These are phyloP conservation scores for Cladopsammia gracilis DNA, from an alignment of 64 coral and sea anemone species.

Conservation along the genomic window DNA sequence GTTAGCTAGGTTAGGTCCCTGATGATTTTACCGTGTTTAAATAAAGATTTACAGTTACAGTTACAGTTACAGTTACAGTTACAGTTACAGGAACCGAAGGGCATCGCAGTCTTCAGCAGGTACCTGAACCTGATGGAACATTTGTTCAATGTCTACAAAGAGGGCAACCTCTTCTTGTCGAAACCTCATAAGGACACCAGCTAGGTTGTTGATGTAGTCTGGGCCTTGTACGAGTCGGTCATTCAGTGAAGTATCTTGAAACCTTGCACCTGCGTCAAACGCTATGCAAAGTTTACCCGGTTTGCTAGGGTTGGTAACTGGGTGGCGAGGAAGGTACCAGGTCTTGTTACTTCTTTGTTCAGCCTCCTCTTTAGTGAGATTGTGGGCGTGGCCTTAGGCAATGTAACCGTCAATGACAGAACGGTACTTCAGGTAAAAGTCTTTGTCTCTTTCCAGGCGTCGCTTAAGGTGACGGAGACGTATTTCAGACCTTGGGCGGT, in stretches of 20 bases:
- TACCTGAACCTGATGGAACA: constrained; percentile 32
- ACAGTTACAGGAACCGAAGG: too few species aligned
- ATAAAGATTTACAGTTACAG: too few species aligned
- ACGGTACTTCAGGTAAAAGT: constrained; percentile 13
- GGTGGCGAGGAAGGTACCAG: constrained; percentile 52
- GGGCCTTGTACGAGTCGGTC: constrained; percentile 40
- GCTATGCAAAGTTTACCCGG: constrained; percentile 23
- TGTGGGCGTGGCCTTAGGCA: background rate
- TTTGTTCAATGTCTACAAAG: constrained; percentile 31
- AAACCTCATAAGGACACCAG: constrained; percentile 20
- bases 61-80: too few species aligned
- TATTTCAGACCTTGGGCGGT: constrained; percentile 38
- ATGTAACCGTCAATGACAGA: constrained; percentile 12
- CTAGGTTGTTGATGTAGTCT: constrained; percentile 33
- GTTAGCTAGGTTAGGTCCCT: too few species aligned
- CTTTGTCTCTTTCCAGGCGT: constrained; percentile 10
- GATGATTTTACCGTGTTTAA: too few species aligned
- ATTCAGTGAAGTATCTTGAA: constrained; percentile 32
- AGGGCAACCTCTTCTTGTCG: constrained; percentile 23
- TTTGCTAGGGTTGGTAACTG: constrained; percentile 40
- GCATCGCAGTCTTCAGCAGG: too few species aligned
- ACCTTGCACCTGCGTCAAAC: constrained; percentile 33
- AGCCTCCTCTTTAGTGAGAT: too few species aligned
- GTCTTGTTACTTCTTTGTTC: constrained; percentile 4
- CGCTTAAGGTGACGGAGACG: too few species aligned